phyloP scores from a whole-genome alignment of 1,140 invertebrate genomes.

The Mya arenaria region DNA sequence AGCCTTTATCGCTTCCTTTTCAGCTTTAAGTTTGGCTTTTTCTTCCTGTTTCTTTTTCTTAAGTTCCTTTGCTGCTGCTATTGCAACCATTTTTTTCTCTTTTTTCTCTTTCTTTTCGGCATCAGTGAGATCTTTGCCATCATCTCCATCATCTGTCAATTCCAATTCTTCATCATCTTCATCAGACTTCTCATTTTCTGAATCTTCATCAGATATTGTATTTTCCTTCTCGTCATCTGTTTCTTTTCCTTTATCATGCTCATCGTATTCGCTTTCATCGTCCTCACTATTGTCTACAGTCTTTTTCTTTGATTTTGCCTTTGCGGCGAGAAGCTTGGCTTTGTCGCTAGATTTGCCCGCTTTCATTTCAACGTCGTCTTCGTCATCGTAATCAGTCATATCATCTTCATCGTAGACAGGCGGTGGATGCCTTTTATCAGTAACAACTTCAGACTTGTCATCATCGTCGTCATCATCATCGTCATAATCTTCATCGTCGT shows the following conservation, averaged over 20 bases:
- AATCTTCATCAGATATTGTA: neutral
- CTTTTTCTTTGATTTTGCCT: neutral
- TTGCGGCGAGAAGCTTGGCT: neutral
- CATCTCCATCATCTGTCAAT: neutral
- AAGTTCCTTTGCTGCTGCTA: constrained; percentile 31
- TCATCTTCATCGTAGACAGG: constrained; percentile 16
- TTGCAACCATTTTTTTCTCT: constrained; percentile 17
- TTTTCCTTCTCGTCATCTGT: neutral
- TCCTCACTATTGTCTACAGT: neutral
- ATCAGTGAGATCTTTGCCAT: neutral
- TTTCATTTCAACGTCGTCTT: neutral
- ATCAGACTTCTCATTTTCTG: constrained; percentile 11
- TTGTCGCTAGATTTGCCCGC: neutral
- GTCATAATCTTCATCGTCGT: constrained; percentile 21
- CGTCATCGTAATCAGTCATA: constrained; percentile 7
- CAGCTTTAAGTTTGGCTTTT: neutral
- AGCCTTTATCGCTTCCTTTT: neutral
- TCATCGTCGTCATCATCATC: constrained; percentile 22
- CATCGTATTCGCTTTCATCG: neutral
- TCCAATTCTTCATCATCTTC: neutral
- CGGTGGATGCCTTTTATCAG: too few relatives aligned
- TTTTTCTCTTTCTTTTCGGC: constrained; percentile 20
- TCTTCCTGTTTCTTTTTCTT: constrained; percentile 23
- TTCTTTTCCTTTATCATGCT: neutral
- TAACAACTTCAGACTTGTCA: too few relatives aligned